phyloP scores from a whole-genome alignment of 2,888 invertebrate genomes.

The Chloroclysta siterata region DNA sequence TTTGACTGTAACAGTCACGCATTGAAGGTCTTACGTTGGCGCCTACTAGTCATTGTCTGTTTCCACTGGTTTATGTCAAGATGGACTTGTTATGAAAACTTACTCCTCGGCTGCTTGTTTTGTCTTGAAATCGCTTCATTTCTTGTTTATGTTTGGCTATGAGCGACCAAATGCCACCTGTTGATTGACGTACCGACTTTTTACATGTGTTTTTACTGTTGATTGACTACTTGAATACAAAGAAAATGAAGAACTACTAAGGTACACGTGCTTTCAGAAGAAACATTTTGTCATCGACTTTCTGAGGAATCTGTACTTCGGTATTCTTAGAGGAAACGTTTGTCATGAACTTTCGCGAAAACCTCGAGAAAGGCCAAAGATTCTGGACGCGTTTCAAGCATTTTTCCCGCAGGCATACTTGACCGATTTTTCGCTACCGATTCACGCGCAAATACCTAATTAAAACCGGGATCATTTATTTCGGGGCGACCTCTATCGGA shows the following conservation, averaged over 20 bases:
- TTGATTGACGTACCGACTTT: conserved; percentile 13
- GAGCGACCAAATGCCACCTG: conserved; percentile 30
- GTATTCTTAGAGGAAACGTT: conserved; percentile 15
- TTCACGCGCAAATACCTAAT: conserved; percentile 66
- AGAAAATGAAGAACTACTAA: conserved; percentile 3
- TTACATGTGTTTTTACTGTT: no score
- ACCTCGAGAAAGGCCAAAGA: conserved; percentile 52
- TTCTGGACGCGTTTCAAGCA: conserved; percentile 65
- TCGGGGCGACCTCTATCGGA: conserved; percentile 76
- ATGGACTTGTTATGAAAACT: conserved; percentile 71
- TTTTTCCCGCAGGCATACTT: conserved; percentile 67
- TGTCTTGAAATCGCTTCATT: conserved; percentile 49
- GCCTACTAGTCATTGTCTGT: conserved; percentile 67
- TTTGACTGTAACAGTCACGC: conserved; percentile 27
- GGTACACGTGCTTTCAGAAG: conserved; percentile 2
- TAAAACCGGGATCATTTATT: conserved; percentile 72
- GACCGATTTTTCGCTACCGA: conserved; percentile 74
- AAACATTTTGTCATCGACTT: conserved; percentile 10
- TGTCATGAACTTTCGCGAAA: conserved; percentile 25
- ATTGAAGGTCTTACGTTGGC: conserved; percentile 53
- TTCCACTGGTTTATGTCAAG: conserved; percentile 61
- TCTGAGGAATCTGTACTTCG: background rate
- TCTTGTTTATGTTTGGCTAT: conserved; percentile 36
- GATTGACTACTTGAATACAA: conserved; percentile 15
- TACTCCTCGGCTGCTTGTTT: conserved; percentile 56